A percentile compares a stretch with the other conserved stretches of the same genome.
These are phyloP conservation scores for Propithecus coquereli DNA, from an alignment of 2,113 vertebrate species.

Conservation along the genomic window DNA sequence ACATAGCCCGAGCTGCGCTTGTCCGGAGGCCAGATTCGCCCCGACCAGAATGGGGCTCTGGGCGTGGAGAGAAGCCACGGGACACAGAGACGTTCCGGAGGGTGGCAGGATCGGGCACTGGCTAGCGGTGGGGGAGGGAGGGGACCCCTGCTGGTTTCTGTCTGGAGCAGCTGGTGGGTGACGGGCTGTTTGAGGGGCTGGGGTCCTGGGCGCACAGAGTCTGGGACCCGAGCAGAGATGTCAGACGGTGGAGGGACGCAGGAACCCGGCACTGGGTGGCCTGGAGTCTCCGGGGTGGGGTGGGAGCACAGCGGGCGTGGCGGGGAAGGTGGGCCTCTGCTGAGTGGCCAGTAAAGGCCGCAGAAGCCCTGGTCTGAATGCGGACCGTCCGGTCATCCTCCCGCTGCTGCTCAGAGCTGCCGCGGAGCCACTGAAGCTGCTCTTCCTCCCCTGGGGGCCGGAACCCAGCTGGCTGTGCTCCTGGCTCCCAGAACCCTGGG, in stretches of 20 bases:
- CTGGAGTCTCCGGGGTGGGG: no score
- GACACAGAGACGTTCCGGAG: accelerated
- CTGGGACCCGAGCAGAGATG: accelerated
- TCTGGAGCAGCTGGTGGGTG: no score
- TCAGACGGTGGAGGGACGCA: background rate
- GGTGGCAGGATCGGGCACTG: accelerated
- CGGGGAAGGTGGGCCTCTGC: no score
- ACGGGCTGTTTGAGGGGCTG: accelerated
- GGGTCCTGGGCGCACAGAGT: accelerated
- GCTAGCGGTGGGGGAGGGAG: accelerated
- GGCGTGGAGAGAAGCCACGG: background rate
- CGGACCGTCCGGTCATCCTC: no score
- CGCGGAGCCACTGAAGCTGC: no score
- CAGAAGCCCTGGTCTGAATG: background rate
- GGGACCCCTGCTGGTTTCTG: accelerated
- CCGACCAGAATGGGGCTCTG: no score
- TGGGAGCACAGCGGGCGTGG: no score
- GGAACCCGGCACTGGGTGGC: no score
- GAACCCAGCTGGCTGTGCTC: no score
- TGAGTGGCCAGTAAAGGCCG: no score
- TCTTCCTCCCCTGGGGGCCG: background rate
- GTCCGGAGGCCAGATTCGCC: background rate
- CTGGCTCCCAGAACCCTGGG: background rate
- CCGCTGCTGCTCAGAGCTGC: background rate
- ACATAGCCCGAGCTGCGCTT: background rate